Evolutionary conservation across 2,888 invertebrate species (phyloP), one percentile per base, ranked within the genome.

Genomic region (Heteromurus nitidus): DNA sequence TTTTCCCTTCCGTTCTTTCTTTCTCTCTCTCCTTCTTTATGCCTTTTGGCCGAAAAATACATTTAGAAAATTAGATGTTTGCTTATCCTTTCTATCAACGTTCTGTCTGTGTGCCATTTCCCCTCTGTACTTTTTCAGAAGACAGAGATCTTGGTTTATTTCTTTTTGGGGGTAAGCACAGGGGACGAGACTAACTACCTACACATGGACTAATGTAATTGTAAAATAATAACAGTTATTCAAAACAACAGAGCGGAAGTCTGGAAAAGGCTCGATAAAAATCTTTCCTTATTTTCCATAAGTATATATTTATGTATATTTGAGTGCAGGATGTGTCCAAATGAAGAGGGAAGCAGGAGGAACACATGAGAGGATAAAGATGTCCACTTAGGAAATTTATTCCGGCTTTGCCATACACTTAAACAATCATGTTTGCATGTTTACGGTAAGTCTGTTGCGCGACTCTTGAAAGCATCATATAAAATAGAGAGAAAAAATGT

Each of bases 41-140:
- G n/a, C 22, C 31, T 7, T 30, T 68, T 50, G 13, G 62, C 70
- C 62, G 64, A 73, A 74, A 72, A 64, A 65, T 74, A 62, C 74
- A 65, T 74, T 74, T 74, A 65, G 74, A 74, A 74, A 74, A 74
- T 74, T 74, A 65, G 74, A 74, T 74, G 65, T 73, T 73, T 73
- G 73, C 50, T 73, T 73, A 62, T 73, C 64, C 73, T 70, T 60
- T 44, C 60, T 70, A 70, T 70, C 70, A 70, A 42, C 70, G 53
- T 30, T 9, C 7, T 9, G 36, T 5, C 13, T 36, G 36, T 13
- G 13, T 5, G 11, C 47, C n/a, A n/a, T 47, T 47, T 47, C 36
- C 13, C 36, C 13, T 36, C 9, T 53, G 16, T 44, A 24, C 26
- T 11, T 30, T 1, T 1, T 22, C 5, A 36, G 36, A 36, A 36